Evolutionary conservation across 2,888 invertebrate genomes (phyloP).

Genomic region (Anaspis maculata): DNA sequence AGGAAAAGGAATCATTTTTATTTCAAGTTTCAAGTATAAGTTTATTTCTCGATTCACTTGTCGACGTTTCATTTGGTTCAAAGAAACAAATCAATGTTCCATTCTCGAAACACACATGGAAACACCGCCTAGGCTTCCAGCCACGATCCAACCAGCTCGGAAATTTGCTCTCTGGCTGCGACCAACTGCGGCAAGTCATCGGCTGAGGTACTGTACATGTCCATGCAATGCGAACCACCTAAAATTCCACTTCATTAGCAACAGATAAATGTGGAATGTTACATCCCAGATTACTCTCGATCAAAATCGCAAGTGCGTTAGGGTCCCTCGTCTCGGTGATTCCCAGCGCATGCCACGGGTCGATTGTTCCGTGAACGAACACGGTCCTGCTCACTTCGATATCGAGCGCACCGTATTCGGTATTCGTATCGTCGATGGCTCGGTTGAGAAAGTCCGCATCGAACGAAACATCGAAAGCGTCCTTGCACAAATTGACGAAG

Average conservation of each 20-base stretch:
- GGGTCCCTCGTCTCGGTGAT: constrained; percentile 51
- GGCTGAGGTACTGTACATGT: neutral
- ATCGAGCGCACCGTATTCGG: constrained; percentile 67
- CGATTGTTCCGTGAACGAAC: constrained; percentile 81
- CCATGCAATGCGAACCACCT: neutral
- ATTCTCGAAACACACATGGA: too few relatives aligned
- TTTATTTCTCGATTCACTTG: too few relatives aligned
- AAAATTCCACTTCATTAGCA: too few relatives aligned
- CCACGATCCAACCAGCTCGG: neutral
- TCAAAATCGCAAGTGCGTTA: constrained; percentile 61
- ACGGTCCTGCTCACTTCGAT: constrained; percentile 65
- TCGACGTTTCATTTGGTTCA: too few relatives aligned
- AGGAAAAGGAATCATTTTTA: too few relatives aligned
- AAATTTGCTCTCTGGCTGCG: neutral
- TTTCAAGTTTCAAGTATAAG: too few relatives aligned
- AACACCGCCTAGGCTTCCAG: too few relatives aligned
- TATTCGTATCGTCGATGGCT: constrained; percentile 65
- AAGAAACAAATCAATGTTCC: too few relatives aligned
- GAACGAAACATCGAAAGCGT: constrained; percentile 74
- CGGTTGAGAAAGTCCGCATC: constrained; percentile 51
- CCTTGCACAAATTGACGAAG: constrained; percentile 72
- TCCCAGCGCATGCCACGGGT: constrained; percentile 82
- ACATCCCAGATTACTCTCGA: constrained; percentile 50
- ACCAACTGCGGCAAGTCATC: neutral
- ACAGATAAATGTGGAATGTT: neutral